These are phyloP conservation scores for Himalopsyche japonica DNA, from an alignment of 2,888 invertebrate genomes.

Conservation along the genomic window DNA sequence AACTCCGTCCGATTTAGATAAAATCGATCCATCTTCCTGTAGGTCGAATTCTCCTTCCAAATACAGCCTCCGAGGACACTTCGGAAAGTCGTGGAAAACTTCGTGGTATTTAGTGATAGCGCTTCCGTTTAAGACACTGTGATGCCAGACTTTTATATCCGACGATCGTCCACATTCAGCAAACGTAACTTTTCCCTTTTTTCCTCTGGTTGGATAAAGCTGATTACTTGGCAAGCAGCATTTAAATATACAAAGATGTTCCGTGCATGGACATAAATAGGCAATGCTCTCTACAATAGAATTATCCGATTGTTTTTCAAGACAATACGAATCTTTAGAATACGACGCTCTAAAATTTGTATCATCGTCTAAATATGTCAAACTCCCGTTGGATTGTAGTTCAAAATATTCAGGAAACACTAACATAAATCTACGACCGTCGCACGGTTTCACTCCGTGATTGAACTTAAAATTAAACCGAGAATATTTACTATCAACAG, in stretches of 20 bases:
- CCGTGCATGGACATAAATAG: conserved; percentile 29
- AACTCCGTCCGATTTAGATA: conserved; percentile 11
- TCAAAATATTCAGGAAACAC: conserved; percentile 8
- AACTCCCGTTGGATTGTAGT: conserved; percentile 13
- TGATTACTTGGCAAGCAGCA: conserved; percentile 20
- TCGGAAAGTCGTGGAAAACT: neutral
- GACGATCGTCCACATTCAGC: conserved; percentile 15
- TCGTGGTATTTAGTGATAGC: conserved; percentile 8
- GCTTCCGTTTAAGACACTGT: conserved; percentile 9
- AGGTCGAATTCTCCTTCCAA: conserved; percentile 18
- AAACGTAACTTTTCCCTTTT: neutral
- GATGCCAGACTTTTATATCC: conserved; percentile 12
- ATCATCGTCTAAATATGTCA: conserved; percentile 12
- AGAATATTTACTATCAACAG: conserved; percentile 15
- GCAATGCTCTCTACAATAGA: conserved; percentile 3
- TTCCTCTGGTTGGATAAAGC: neutral
- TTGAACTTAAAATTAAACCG: conserved; percentile 15
- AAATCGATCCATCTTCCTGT: conserved; percentile 21
- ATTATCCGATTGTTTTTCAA: conserved; percentile 19
- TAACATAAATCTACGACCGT: neutral
- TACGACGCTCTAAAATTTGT: neutral
- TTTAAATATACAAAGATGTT: conserved; percentile 31
- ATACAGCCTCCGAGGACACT: neutral
- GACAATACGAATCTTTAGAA: conserved; percentile 18
- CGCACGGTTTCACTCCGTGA: conserved; percentile 18